Conservation (phyloP, 2,797 vertebrate genomes). For the Caiman crocodilus region DNA sequence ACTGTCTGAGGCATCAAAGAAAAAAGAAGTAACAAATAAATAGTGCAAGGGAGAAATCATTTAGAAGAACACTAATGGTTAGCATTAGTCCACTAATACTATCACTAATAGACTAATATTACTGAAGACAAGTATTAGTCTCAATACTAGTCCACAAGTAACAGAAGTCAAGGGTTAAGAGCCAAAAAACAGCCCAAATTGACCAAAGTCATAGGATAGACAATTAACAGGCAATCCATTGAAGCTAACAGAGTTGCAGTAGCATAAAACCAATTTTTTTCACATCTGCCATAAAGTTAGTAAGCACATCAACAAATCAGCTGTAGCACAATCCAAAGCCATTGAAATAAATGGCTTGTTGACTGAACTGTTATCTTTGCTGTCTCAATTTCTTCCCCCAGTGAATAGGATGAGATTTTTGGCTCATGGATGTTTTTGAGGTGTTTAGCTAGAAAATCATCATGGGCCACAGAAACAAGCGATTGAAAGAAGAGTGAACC, state of each 20-base stretch:
- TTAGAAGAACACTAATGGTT: too few relatives aligned
- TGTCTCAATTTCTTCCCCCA: not conserved
- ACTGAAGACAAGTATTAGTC: too few relatives aligned
- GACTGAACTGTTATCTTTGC: rapidly evolving
- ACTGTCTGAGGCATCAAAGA: not conserved
- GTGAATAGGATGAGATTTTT: rapidly evolving
- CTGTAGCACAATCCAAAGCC: not conserved
- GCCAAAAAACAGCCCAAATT: too few relatives aligned
- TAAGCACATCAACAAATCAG: rapidly evolving
- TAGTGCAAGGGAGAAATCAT: not conserved
- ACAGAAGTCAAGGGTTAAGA: not conserved
- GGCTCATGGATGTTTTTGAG: not conserved
- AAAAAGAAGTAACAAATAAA: not conserved
- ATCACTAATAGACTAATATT: too few relatives aligned
- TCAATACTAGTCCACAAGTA: not conserved
- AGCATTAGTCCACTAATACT: too few relatives aligned
- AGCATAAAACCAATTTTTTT: not conserved
- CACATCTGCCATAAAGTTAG: not conserved
- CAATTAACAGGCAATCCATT: too few relatives aligned
- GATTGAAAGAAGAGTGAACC: not conserved
- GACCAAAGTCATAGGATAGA: too few relatives aligned
- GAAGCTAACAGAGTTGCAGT: not conserved
- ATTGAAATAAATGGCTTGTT: rapidly evolving
- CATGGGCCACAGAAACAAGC: rapidly evolving
- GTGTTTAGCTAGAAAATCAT: rapidly evolving